Base-by-base conservation (phyloP, 2,797 vertebrate genomes). In the Chromobotia macracanthus region DNA sequence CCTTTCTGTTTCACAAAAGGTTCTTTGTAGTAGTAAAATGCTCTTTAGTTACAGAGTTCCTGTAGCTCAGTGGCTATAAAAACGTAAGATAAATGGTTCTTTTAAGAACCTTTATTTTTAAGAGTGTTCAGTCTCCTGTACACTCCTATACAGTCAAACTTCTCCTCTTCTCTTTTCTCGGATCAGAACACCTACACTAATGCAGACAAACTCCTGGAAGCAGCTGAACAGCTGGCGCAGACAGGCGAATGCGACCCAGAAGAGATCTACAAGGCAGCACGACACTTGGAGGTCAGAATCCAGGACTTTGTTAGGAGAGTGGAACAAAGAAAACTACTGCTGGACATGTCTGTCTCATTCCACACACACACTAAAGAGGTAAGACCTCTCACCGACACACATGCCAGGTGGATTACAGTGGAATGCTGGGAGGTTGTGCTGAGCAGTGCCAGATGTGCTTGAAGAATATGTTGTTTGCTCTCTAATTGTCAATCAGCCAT, bases 341-440 rank as follows among this genome's bases (percentile, higher is more conserved):
- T 99, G 80, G 97, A 99, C 91, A 97, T 99, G 96, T 99, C 97
- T 0, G 97, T 99, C 82, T 98, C 96, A 86, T 99, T 99, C 90
- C 96, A 99, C 89, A 99, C 96, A 0, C 97, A 99, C 93, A 98
- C 96, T 80, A 99, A 98, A 89, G 95, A 96, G 95, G 95, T 96
- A 92, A 91, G 92, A 48, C 46, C n/a, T n/a, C 67, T 38, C 31
- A 23, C 61, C 28, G 72, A 72, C 73, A 72, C 55, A 50, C 84
- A 87, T 72, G 79, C 77, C 82, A 84, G 79, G 46, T 68, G 85
- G 78, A 87, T 85, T 82, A 82, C 75, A 58, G 31, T 81, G 80
- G 84, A 82, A 86, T 87, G 83, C 77, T 25, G 46, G 38, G 74
- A 84, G 67, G 75, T 70, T 83, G 68, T 72, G 44, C 81, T 82